Base-by-base conservation (phyloP, 2,113 vertebrate species). In the Alethe diademata region DNA sequence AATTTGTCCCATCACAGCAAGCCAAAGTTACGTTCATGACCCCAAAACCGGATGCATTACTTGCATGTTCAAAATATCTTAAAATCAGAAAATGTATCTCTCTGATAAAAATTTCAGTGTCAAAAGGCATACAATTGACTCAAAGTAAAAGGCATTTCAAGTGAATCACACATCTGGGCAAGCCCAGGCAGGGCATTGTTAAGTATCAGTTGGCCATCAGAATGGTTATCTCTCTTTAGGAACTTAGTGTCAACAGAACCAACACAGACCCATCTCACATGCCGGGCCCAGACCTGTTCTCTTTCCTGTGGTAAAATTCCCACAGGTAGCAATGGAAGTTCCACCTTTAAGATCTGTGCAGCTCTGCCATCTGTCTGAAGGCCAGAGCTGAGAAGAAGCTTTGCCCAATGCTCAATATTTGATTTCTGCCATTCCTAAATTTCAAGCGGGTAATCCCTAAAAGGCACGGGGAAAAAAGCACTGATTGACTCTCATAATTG, bases 171-270 rank as follows among this genome's bases (percentile, higher is more conserved):
- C 51, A 47, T 61, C 28, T 1, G 54, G 85, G 86, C 91, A 92
- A 48, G 90, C 92, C 90, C 83, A 96, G 90, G 78, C 91, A 97
- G 73, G 88, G 96, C 81, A 79, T 45, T 22, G 83, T 82, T 85
- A 94, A 70, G 56, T 85, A 95, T 96, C 91, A 94, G 56, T 96
- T 91, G 87, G 91, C 94, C 96, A 83, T 91, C 96, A 92, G 69
- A 96, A 92, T 94, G 57, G 92, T 97, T 98, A 96, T 98, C 74
- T 91, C 86, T 96, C 92, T 97, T 96, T 60, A 92, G 93, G 93
- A 97, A 95, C 84, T 93, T 95, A 92, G 26, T 66, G 72, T 96
- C 82, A 95, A 95, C 43, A 72, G 67, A 94, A 94, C 45, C 54
- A 95, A 94, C 53, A 78, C 14, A 85, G 58, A 54, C 42, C 58